These are phyloP conservation scores for Plemyria rubiginata DNA, from an alignment of 2,888 invertebrate species.

Conservation along the genomic window DNA sequence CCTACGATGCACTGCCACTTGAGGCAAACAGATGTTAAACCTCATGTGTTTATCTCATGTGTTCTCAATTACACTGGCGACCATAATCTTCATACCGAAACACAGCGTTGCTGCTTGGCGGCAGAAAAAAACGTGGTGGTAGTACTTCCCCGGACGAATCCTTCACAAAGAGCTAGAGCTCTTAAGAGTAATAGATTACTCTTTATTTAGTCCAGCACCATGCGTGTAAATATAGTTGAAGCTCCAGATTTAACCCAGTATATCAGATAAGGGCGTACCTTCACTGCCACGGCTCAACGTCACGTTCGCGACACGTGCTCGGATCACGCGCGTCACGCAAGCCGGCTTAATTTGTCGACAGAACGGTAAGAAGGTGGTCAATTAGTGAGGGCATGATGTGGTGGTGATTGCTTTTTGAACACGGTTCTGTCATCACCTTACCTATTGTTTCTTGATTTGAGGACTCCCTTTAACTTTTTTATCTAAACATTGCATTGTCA, in stretches of 20 bases:
- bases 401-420: not conserved
- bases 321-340: slow-evolving; percentile 62
- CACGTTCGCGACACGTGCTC: slow-evolving; percentile 71
- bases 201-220: not conserved
- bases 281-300: slow-evolving; percentile 60
- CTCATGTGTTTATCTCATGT: no score
- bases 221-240: not conserved
- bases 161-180: no score
- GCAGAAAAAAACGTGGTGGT: no score
- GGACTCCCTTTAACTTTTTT: not conserved
- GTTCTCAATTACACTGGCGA: no score
- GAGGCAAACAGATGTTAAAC: no score
- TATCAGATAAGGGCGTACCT: slow-evolving; percentile 43
- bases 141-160: no score
- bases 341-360: slow-evolving; percentile 46
- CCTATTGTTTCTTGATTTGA: not conserved
- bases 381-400: slow-evolving; percentile 29
- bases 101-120: no score
- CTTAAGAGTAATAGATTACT: no score
- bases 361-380: slow-evolving; percentile 34
- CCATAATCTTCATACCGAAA: no score
- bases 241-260: slow-evolving; percentile 22
- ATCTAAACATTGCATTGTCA: no score
- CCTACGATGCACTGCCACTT: no score
- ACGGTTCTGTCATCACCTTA: not conserved